These are phyloP conservation scores for Rhinichthys osculus DNA, from an alignment of 2,797 vertebrate genomes.

Conservation along the genomic window DNA sequence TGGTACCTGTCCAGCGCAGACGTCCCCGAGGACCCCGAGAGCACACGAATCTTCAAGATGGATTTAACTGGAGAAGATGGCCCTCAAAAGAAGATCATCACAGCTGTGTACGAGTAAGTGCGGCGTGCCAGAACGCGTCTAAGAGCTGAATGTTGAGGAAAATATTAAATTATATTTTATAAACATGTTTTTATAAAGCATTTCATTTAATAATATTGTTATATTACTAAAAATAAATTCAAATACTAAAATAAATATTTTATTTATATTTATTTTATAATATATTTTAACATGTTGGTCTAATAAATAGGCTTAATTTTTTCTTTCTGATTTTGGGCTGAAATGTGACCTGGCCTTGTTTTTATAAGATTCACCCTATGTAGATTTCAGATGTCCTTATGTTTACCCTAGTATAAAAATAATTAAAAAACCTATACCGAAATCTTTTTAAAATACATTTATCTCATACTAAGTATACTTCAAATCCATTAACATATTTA, in stretches of 20 bases:
- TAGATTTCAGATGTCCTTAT: not conserved
- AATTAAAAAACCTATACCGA: too few relatives aligned
- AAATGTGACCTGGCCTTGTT: not conserved
- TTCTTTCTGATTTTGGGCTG: not conserved
- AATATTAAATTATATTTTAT: not conserved
- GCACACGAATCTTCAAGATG: conserved; percentile 68
- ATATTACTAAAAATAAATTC: not conserved
- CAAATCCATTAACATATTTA: too few relatives aligned
- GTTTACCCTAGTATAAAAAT: not conserved
- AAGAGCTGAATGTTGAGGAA: not conserved
- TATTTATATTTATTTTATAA: not conserved
- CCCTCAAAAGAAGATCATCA: conserved; percentile 67
- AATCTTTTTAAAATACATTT: too few relatives aligned
- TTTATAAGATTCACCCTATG: not conserved
- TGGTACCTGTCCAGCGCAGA: conserved; percentile 68
- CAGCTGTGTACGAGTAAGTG: conserved; percentile 72
- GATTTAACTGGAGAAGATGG: conserved; percentile 36
- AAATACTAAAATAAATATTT: not conserved
- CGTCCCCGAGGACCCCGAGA: conserved; percentile 70
- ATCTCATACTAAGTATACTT: too few relatives aligned
- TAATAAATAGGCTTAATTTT: not conserved
- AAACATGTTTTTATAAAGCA: not conserved
- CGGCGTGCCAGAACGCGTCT: not conserved
- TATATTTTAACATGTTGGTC: not conserved
- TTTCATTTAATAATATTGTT: not conserved